These are phyloP conservation scores for Aporophyla lueneburgensis DNA, from an alignment of 2,888 invertebrate species.

Conservation along the genomic window DNA sequence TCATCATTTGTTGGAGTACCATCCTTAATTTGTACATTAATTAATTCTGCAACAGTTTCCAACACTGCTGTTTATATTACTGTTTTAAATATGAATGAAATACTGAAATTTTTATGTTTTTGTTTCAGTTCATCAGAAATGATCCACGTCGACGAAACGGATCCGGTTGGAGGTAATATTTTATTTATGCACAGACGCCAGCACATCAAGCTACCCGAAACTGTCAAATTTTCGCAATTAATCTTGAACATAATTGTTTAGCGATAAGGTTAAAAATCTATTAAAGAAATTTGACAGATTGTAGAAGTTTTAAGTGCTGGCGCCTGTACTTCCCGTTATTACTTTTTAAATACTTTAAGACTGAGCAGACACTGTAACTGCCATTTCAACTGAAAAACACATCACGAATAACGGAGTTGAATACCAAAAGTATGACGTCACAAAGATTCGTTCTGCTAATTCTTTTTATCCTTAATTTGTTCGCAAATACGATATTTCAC, in stretches of 20 bases:
- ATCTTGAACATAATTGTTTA: too few species aligned
- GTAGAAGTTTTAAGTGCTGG: too few species aligned
- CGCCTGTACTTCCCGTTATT: conserved; percentile 34
- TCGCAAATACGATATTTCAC: conserved; percentile 8
- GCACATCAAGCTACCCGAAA: too few species aligned
- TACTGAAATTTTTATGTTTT: conserved; percentile 58
- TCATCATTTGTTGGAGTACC: conserved; percentile 30
- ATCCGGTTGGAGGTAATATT: conserved; percentile 96
- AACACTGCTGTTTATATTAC: conserved; percentile 9
- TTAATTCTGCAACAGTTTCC: conserved; percentile 39
- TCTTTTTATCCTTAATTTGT: conserved; percentile 25
- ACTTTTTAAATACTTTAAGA: conserved; percentile 27
- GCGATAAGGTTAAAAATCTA: too few species aligned
- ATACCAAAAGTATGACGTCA: conserved; percentile 33
- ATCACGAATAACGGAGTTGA: conserved; percentile 26
- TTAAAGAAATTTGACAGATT: too few species aligned
- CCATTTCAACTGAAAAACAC: conserved; percentile 29
- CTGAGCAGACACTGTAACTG: not conserved
- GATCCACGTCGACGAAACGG: conserved; percentile 97
- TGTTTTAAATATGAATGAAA: conserved; percentile 22
- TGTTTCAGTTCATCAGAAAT: conserved; percentile 91
- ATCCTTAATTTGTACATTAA: conserved; percentile 41
- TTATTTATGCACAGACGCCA: too few species aligned
- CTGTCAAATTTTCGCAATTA: too few species aligned
- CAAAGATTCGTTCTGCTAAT: conserved; percentile 11